Base-by-base conservation (phyloP, 2,113 vertebrate species). In the Machaerirhynchus nigripectus region DNA sequence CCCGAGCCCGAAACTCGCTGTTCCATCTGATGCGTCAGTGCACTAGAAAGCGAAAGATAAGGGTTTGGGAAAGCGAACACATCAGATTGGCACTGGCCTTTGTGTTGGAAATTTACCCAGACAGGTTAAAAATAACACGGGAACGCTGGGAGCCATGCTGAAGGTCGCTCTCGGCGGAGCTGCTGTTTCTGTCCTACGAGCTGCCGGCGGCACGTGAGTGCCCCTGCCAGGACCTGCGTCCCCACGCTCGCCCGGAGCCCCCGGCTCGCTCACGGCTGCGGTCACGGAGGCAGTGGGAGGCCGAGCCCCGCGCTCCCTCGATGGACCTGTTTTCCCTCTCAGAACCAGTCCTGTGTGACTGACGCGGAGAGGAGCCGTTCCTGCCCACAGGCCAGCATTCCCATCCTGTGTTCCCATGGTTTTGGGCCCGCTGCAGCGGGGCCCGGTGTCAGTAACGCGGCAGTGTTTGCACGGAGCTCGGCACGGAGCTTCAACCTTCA, bases 11-110 rank as follows among this genome's bases (percentile, higher is more conserved):
- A 96, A 93, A 84, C 52, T 12, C 6, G 9, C 60, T 50, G 59
- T 70, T 88, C 75, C 11, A 5, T 55, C 60, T 3, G 7, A 88
- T 63, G 82, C n/a, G 33, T 93, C 93, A 75, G 52, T 2, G 59
- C 90, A 70, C 93, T 92, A 81, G 92, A 96, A 96, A 96, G 95
- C 95, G 46, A 10, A 84, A 96, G 95, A 93, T 96, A 96, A 94
- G 90, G 86, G 50, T 78, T 94, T 71, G 77, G 73, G 92, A 89
- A 60, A 50, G 68, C 10, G 0, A 9, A 44, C 77, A 35, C 91
- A 87, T 87, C 71, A 84, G 89, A 93, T 86, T 95, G 95, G 96
- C 93, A 89, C 68, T 2, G 9, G 37, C n/a, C 7, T 46, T 64
- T 63, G 89, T 60, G 68, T 63, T 96, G 96, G 96, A 96, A 95